Conservation (phyloP, 1,140 invertebrate genomes). For the Callitettix versicolor region DNA sequence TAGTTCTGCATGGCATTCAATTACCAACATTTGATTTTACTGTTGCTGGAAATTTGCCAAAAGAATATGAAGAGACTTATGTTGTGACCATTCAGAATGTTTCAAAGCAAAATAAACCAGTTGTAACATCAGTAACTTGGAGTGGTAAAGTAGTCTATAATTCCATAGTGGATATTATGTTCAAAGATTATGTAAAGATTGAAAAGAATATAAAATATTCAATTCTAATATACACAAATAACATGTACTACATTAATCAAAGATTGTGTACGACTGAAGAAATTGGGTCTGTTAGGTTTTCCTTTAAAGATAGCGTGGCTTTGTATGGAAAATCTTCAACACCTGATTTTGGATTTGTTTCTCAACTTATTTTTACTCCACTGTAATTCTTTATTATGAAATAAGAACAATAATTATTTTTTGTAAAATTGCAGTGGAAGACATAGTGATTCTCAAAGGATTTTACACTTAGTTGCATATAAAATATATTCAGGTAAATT, state of each 20-base stretch:
- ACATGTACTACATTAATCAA: constrained; percentile 12
- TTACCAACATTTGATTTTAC: constrained; percentile 8
- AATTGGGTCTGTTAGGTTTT: constrained; percentile 1
- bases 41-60: not conserved
- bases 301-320: constrained; percentile 3
- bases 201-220: constrained; percentile 11
- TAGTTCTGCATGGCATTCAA: constrained; percentile 11
- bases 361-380: constrained; percentile 12
- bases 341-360: constrained; percentile 10
- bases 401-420: no score
- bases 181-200: constrained; percentile 10
- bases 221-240: constrained; percentile 11
- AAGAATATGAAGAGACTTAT: constrained; percentile 13
- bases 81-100: constrained; percentile 10
- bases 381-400: no score
- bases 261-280: constrained; percentile 8
- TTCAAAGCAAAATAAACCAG: not conserved
- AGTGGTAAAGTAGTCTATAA: constrained; percentile 9
- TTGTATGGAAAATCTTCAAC: not conserved
- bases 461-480: no score
- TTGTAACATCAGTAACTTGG: not conserved
- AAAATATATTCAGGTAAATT: no score
- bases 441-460: no score
- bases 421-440: no score
- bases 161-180: constrained; percentile 1